Evolutionary conservation across 2,888 invertebrate species (phyloP), one percentile per base, ranked within the genome.

Genomic region (Drosophila cognata): DNA sequence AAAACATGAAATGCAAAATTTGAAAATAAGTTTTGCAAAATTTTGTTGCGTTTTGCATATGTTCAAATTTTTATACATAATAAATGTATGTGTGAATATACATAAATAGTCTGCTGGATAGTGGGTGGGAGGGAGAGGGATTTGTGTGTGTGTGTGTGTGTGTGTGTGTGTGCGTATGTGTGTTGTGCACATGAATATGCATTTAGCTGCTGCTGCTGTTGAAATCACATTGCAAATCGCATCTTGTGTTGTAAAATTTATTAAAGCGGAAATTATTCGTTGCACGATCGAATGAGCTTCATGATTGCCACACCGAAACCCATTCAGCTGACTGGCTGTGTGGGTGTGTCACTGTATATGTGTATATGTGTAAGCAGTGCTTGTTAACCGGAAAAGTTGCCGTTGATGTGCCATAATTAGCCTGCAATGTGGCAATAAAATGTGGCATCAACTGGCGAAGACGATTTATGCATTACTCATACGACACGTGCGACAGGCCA

Each of bases 261-360:
- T 88, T 89, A 79, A 86, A 85, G 86, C 85, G 91, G 88, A 91
- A 91, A 90, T 91, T 89, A 88, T 92, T 90, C 88, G 89, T 89
- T 81, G 83, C 89, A 91, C 84, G 89, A 82, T 84, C 89, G 90
- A 87, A 82, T 91, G 85, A 82, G 70, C 80, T 82, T 82, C 77
- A 82, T 80, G 90, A 87, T 85, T 88, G 89, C 83, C 71, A 50
- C 52, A 55, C 50, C 57, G 52, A 48, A 48, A 58, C 33, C 46
- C 52, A 43, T 8, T 41, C 41, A 36, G 29, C 58, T 48, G 46
- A 31, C 58, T 70, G 29, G 18, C 35, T 52, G 46, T 33, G 57
- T 48, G 61, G 16, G 48, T 41, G 38, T 56, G 18, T 29, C 25
- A 2, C 2, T 8, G 35, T 33, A n/a, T n/a, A 18, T 18, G 36